Percentiles rank a stretch among this genome's conserved stretches.
These are phyloP conservation scores for Rhimphoctona megacephalus DNA, from an alignment of 2,888 invertebrate genomes.

Conservation along the genomic window DNA sequence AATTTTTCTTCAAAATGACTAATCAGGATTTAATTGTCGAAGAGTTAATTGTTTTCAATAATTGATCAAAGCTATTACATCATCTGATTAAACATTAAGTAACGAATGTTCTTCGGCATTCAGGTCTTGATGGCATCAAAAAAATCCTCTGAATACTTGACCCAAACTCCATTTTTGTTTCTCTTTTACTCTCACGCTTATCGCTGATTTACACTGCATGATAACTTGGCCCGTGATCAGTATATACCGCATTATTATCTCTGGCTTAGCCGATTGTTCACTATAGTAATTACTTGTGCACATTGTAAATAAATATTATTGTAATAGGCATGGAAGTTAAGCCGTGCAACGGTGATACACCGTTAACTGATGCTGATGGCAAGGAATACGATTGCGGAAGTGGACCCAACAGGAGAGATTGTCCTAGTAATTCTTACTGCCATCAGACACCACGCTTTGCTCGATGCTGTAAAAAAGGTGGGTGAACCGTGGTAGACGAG, in stretches of 20 bases:
- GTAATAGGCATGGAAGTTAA: constrained; percentile 90
- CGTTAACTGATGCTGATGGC: constrained; percentile 90
- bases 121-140: constrained; percentile 20
- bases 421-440: constrained; percentile 94
- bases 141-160: constrained; percentile 4
- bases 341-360: constrained; percentile 94
- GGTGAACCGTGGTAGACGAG: constrained; percentile 54
- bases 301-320: constrained; percentile 16
- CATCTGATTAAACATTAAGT: neutral
- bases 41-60: neutral
- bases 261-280: neutral
- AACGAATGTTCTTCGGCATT: neutral
- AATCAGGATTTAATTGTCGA: neutral
- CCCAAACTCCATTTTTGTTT: neutral
- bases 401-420: constrained; percentile 91
- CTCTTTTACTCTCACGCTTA: constrained; percentile 37
- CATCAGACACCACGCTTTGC: constrained; percentile 93
- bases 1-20: neutral
- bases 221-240: constrained; percentile 54
- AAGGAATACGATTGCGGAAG: constrained; percentile 94
- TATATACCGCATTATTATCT: neutral
- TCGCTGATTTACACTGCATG: constrained; percentile 45
- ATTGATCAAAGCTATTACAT: neutral
- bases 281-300: neutral
- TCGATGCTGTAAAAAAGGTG: constrained; percentile 94